Evolutionary conservation across 2,113 vertebrate genomes (phyloP).

Genomic region (Rhombomys opimus): DNA sequence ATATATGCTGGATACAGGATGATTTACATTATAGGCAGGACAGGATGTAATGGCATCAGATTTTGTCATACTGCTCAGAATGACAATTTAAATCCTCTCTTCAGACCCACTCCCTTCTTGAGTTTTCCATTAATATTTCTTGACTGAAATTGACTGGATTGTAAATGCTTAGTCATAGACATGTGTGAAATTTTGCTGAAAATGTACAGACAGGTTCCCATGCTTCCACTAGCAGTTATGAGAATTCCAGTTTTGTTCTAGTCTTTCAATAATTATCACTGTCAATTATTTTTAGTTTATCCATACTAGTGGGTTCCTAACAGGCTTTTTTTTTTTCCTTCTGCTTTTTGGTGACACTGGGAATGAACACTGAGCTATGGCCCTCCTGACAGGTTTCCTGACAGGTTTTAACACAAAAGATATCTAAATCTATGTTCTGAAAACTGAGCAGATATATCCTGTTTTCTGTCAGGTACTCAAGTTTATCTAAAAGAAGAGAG

Average conservation of each 20-base stretch:
- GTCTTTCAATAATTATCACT: not conserved
- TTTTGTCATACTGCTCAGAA: not conserved
- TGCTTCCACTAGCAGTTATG: not conserved
- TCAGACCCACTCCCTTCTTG: not conserved
- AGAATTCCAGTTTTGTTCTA: constrained; percentile 13
- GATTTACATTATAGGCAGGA: not conserved
- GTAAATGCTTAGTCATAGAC: constrained; percentile 28
- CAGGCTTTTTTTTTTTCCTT: not conserved
- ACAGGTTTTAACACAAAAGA: constrained; percentile 32
- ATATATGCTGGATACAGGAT: not conserved
- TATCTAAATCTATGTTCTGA: constrained; percentile 26
- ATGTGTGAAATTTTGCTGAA: constrained; percentile 12
- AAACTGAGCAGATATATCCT: constrained; percentile 6
- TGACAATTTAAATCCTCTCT: not conserved
- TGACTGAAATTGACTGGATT: not conserved
- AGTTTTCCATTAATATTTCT: not conserved
- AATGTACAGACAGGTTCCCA: constrained; percentile 10
- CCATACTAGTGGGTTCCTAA: not conserved
- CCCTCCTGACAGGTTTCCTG: not conserved
- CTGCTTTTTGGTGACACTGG: not conserved
- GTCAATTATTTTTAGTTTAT: constrained; percentile 41
- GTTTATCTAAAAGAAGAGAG: constrained; percentile 52
- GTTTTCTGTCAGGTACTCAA: not conserved
- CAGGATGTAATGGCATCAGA: not conserved
- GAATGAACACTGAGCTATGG: not conserved